Evolutionary conservation across 2,888 invertebrate genomes (phyloP).

Genomic region (Hesperia comma): DNA sequence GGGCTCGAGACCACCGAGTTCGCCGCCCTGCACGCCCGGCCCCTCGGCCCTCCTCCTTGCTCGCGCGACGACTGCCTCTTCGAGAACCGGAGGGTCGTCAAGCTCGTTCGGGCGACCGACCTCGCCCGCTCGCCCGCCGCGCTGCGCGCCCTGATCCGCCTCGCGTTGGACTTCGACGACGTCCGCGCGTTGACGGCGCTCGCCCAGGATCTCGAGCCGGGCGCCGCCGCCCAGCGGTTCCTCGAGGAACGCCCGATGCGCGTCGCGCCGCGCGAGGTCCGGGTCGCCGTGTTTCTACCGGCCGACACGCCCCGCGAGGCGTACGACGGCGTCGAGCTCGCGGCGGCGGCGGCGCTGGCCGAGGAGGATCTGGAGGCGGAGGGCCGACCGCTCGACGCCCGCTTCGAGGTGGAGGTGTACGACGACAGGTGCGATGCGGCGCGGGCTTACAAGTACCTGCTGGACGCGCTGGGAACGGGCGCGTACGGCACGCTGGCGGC

Average conservation of each 20-base stretch:
- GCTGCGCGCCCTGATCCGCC: constrained; percentile 54
- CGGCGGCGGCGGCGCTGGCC: constrained; percentile 64
- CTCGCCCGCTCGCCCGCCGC: constrained; percentile 59
- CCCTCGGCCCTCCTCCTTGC: constrained; percentile 66
- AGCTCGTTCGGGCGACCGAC: constrained; percentile 60
- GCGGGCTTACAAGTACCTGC: constrained; percentile 63
- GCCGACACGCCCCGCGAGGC: constrained; percentile 51
- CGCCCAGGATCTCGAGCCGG: constrained; percentile 46
- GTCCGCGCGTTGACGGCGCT: constrained; percentile 49
- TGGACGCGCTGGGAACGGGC: constrained; percentile 59
- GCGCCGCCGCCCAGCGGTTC: constrained; percentile 49
- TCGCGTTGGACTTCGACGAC: constrained; percentile 51
- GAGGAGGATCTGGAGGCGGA: constrained; percentile 52
- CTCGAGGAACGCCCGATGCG: constrained; percentile 49
- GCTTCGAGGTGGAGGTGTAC: constrained; percentile 61
- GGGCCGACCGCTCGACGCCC: constrained; percentile 34
- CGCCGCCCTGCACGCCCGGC: constrained; percentile 35
- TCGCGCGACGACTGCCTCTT: constrained; percentile 57
- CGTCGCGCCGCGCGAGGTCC: constrained; percentile 51
- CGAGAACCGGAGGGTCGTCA: constrained; percentile 66
- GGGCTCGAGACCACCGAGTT: constrained; percentile 45
- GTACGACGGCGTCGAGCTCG: constrained; percentile 53
- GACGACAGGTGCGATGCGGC: constrained; percentile 67
- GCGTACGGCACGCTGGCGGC: constrained; percentile 67
- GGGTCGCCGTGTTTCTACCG: constrained; percentile 58